A percentile compares a stretch with the other conserved stretches of the same genome.
phyloP scores from a whole-genome alignment of 2,797 vertebrate species.

The Tarsius wallacei region DNA sequence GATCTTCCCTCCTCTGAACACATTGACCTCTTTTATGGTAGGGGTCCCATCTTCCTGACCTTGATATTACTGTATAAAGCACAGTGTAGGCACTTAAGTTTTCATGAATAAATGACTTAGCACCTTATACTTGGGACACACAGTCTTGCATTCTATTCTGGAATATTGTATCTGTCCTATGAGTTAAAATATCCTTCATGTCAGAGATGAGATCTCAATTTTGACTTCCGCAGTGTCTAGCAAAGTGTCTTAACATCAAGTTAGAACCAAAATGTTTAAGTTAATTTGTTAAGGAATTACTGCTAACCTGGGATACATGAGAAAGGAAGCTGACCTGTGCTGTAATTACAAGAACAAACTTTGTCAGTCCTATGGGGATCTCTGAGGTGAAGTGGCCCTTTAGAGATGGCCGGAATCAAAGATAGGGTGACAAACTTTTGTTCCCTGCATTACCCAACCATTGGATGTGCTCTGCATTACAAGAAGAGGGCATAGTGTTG shows the following conservation, averaged over 20 bases:
- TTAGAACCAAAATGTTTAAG: constrained; percentile 41
- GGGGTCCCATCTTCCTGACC: not conserved
- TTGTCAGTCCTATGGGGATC: not conserved
- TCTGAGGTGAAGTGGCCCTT: not conserved
- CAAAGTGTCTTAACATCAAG: not conserved
- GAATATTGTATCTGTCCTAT: not conserved
- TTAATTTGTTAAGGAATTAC: not conserved
- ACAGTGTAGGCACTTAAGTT: not conserved
- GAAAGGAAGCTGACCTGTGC: not conserved
- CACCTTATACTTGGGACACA: not conserved
- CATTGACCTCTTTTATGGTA: not conserved
- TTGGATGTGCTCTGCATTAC: not conserved
- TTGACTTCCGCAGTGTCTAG: not conserved
- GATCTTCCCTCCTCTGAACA: not conserved
- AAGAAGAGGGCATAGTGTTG: not conserved
- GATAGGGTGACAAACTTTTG: not conserved
- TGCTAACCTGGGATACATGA: not conserved
- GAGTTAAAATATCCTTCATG: constrained; percentile 17
- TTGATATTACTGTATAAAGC: not conserved
- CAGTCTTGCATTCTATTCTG: not conserved
- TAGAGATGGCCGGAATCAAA: not conserved
- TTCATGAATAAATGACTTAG: not conserved
- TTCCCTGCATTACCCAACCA: not conserved
- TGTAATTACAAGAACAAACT: not conserved
- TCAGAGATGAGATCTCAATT: not conserved